Evolutionary conservation across 1,140 invertebrate species (phyloP), one percentile per base, ranked within the genome.

Genomic region (Drepana arcuata): DNA sequence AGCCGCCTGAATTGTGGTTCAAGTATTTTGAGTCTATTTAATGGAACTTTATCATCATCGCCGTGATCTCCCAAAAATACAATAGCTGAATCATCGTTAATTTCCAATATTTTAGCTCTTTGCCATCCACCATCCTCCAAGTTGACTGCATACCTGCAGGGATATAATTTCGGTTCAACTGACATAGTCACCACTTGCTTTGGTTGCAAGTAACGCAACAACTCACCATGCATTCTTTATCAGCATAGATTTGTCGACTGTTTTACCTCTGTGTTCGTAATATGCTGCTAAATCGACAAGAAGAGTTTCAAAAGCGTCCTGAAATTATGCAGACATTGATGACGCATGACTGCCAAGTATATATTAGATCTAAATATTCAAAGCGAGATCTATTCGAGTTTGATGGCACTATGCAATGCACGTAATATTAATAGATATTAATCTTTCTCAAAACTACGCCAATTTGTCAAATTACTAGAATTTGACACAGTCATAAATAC

Each of bases 61-160:
- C 90, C 90, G 30, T 83, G 84, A 48, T 91, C 90, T 2, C 90
- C 87, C 7, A 90, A 86, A 24, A 88, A 88, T 30, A 89, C 86
- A 1, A 74, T 67, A 6, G 86, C 85, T 6, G 66, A 53, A 12
- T 82, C 64, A 1, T 71, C 65, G 1, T 77, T 33, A 0, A 85
- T 66, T 13, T 86, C 83, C 26, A 87, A 46, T 4, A 88, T 85
- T 32, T 86, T 82, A 0, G 88, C 87, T 31, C 90, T 75, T 35
- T 87, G 85, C 86, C 87, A 90, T 1, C 63, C 77, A 1, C 66
- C 73, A 18, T 87, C 84, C 0, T 87, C 84, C 2, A 85, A 64
- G 24, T 84, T 84, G 1, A 89, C 77, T 1, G 86, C 86, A 45
- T 90, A 91, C 71, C 87, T 89, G 14, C 14, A 39, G 4, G 4